Percentiles rank a stretch among this genome's conserved stretches.
phyloP scores from a whole-genome alignment of 2,888 invertebrate species.

The Pseudanteris insignis region DNA sequence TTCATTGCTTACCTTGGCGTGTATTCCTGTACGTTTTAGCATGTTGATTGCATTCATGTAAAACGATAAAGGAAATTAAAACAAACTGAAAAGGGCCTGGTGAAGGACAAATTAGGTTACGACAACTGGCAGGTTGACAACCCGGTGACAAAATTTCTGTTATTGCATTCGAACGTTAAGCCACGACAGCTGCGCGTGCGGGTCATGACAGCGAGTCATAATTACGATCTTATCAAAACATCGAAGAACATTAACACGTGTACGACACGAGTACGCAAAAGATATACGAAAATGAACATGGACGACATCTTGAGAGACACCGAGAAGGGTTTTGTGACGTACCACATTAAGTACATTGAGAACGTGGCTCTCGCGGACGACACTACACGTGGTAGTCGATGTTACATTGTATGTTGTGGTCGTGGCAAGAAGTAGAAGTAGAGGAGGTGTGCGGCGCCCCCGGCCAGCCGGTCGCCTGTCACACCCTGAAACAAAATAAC shows the following conservation, averaged over 20 bases:
- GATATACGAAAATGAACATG: slow-evolving; percentile 51
- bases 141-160: slow-evolving; percentile 40
- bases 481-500: slow-evolving; percentile 66
- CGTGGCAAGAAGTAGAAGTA: slow-evolving; percentile 65
- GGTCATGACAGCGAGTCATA: slow-evolving; percentile 38
- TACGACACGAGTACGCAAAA: slow-evolving; percentile 52
- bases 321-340: slow-evolving; percentile 64
- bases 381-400: slow-evolving; percentile 53
- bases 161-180: slow-evolving; percentile 34
- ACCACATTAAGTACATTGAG: slow-evolving; percentile 65
- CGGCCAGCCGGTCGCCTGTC: slow-evolving; percentile 67
- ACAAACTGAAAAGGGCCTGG: too few relatives aligned
- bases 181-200: slow-evolving; percentile 44
- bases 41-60: too few relatives aligned
- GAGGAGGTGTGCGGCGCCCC: slow-evolving; percentile 66
- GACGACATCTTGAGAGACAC: slow-evolving; percentile 59
- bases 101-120: too few relatives aligned
- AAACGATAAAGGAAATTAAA: too few relatives aligned
- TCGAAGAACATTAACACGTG: slow-evolving; percentile 53
- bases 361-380: slow-evolving; percentile 63
- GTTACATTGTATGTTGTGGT: slow-evolving; percentile 65
- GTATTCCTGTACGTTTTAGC: neutral
- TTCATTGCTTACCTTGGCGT: too few relatives aligned
- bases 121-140: slow-evolving; percentile 4
- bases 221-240: slow-evolving; percentile 38